Base-by-base conservation (phyloP, 2,888 invertebrate genomes). In the Nebria salina region DNA sequence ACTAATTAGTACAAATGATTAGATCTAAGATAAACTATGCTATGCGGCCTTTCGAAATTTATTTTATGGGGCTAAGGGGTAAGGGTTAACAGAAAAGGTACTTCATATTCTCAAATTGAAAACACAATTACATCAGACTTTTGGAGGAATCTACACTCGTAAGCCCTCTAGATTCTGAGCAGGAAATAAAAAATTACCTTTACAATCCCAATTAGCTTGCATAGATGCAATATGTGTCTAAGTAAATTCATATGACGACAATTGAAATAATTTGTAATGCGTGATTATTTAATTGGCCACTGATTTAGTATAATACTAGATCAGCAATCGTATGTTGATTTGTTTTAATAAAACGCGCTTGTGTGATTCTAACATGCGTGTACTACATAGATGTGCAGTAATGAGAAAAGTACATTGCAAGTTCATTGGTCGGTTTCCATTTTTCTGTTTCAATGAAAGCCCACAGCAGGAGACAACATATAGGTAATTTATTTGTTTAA, bases 261-360 rank as follows among this genome's bases (percentile, higher is more conserved):
- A 70, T 70, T 70, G 25, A 11, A 70, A 70, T 70, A 20, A 70
- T 70, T 70, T 70, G 70, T 70, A 70, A 70, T 70, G 13, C 2
- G 70, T 70, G 70, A 70, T 70, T 70, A 26, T 70, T 70, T 70
- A 70, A 70, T 70, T 70, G 70, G 25, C 13, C 25, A 26, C 26
- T 25, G 70, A 70, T 70, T 70, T 70, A 70, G 26, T 70, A 34
- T 20, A 20, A 20, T 34, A 34, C 34, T 34, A 5, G 25, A 20
- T 66, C 15, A n/a, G 70, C 26, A 9, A 11, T 26, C 9, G 9
- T 70, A 34, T 70, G 20, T 70, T 70, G 70, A 70, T 70, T 70
- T 70, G 20, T 70, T 70, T 70, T 70, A 70, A 70, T 70, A 11
- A 20, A 26, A 11, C 70, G 70, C 25, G 6, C 70, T 26, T 70